Conservation (phyloP, 2,113 vertebrate genomes). For the Epinephelus lanceolatus region DNA sequence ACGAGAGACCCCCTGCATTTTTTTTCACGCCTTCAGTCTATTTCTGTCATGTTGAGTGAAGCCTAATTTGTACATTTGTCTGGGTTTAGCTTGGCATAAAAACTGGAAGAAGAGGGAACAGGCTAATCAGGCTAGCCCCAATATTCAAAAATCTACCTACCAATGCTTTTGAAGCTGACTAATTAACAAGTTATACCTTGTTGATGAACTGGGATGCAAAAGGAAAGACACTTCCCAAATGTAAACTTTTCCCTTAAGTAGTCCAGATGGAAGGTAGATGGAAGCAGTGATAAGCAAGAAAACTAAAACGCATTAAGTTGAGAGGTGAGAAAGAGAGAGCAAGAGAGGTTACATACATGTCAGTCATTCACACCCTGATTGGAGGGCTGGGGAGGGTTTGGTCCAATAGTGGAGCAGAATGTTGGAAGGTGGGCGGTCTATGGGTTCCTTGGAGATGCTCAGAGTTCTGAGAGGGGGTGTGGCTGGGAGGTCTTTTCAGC, state of each 20-base stretch:
- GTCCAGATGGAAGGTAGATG: not conserved
- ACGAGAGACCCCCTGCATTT: too few species aligned
- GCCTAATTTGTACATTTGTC: too few species aligned
- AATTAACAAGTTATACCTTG: not conserved
- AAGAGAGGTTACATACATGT: not conserved
- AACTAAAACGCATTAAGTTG: not conserved
- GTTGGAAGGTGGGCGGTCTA: conserved; percentile 10
- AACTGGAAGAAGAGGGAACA: not conserved
- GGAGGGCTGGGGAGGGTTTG: conserved; percentile 35
- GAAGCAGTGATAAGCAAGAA: not conserved
- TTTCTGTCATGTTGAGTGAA: too few species aligned
- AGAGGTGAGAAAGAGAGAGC: not conserved
- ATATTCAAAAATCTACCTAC: not conserved
- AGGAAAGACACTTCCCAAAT: conserved; percentile 1
- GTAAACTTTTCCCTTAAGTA: not conserved
- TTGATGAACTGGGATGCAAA: not conserved
- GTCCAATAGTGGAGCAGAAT: conserved; percentile 52
- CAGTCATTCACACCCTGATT: conserved; percentile 40
- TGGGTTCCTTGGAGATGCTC: conserved; percentile 53
- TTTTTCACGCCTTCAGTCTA: too few species aligned
- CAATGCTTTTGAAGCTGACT: not conserved
- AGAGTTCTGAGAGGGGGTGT: conserved; percentile 4
- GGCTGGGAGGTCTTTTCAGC: conserved; percentile 34
- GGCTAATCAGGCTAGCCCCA: not conserved
- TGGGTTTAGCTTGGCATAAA: not conserved